Conservation (phyloP, 2,888 invertebrate genomes). For the Xanthorhoe spadicearia region DNA sequence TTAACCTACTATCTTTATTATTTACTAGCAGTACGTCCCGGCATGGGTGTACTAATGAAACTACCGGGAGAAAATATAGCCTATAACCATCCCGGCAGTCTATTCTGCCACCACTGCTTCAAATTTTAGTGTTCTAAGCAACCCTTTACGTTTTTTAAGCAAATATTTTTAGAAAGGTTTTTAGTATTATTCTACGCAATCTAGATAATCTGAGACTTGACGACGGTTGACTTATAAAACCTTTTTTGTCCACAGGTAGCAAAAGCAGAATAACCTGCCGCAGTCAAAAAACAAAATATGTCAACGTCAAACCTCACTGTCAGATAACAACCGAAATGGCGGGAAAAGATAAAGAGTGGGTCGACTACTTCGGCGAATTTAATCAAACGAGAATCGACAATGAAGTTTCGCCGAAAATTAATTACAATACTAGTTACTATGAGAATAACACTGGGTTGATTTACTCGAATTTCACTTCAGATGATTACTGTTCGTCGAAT, state of each 20-base stretch:
- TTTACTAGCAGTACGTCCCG: too few relatives aligned
- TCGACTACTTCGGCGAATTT: slow-evolving; percentile 63
- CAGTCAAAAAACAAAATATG: slow-evolving; percentile 41
- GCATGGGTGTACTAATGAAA: too few relatives aligned
- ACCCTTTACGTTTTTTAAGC: background rate
- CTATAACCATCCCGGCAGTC: too few relatives aligned
- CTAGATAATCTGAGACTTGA: background rate
- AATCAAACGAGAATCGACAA: slow-evolving; percentile 46
- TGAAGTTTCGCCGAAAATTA: slow-evolving; percentile 44
- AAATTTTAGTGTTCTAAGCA: background rate
- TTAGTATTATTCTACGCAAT: background rate
- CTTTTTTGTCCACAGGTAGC: slow-evolving; percentile 42
- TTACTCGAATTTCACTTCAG: slow-evolving; percentile 71
- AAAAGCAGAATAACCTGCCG: slow-evolving; percentile 37
- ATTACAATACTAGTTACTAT: slow-evolving; percentile 53
- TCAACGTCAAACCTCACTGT: slow-evolving; percentile 51
- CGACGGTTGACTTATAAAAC: slow-evolving; percentile 15
- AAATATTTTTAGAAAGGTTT: too few relatives aligned
- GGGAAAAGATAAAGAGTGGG: slow-evolving; percentile 64
- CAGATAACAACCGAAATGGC: slow-evolving; percentile 69
- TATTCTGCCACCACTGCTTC: too few relatives aligned
- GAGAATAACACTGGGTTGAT: slow-evolving; percentile 59
- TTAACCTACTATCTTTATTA: too few relatives aligned
- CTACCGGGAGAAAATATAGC: too few relatives aligned
- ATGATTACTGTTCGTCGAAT: slow-evolving; percentile 75